Conservation (phyloP, 2,888 invertebrate genomes). For the Slavum lentiscoides region DNA sequence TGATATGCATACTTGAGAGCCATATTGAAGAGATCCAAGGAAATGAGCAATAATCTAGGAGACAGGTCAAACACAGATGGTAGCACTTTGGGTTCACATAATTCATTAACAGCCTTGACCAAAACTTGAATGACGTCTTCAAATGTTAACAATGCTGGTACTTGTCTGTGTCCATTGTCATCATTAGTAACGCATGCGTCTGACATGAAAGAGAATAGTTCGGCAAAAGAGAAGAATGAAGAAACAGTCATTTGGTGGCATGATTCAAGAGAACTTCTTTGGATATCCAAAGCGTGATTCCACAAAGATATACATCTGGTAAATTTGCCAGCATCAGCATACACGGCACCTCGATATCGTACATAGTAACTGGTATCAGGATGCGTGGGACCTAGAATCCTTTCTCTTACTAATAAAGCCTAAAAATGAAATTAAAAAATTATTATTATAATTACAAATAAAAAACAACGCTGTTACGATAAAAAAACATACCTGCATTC, state of each 20-base stretch:
- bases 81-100: constrained; percentile 62
- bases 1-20: constrained; percentile 37
- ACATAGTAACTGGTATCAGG: constrained; percentile 97
- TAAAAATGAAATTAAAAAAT: constrained; percentile 6
- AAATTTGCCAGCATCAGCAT: constrained; percentile 93
- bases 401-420: constrained; percentile 79
- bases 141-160: constrained; percentile 71
- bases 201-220: constrained; percentile 92
- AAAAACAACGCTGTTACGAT: constrained; percentile 49
- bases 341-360: constrained; percentile 80
- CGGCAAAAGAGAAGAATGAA: constrained; percentile 90
- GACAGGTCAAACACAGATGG: constrained; percentile 22
- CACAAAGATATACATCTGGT: constrained; percentile 86
- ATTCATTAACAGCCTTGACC: constrained; percentile 63
- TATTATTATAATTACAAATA: not conserved
- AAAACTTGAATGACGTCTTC: constrained; percentile 68
- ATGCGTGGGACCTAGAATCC: constrained; percentile 89
- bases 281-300: constrained; percentile 97
- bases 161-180: constrained; percentile 69
- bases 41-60: constrained; percentile 50
- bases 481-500: constrained; percentile 76
- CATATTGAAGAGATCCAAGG: constrained; percentile 51
- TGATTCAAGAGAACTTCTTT: constrained; percentile 88
- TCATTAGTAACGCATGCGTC: constrained; percentile 74
- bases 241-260: constrained; percentile 94